A percentile compares a stretch with the other conserved stretches of the same genome.
Conservation (phyloP, 2,888 invertebrate genomes). For the Drosophila aldrichi region DNA sequence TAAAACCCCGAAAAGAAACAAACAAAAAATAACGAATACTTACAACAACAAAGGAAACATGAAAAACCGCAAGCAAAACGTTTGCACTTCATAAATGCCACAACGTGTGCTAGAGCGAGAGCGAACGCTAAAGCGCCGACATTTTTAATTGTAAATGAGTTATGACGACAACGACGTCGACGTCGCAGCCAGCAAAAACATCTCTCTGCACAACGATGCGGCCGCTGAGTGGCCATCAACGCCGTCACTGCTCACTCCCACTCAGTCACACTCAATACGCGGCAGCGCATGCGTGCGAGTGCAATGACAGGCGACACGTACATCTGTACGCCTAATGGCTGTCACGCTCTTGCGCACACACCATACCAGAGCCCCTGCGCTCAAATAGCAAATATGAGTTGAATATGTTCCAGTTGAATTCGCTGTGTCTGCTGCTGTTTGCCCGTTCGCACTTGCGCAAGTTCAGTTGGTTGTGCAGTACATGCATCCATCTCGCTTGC, state of each 20-base stretch:
- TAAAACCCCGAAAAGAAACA: constrained; percentile 51
- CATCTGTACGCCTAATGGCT: constrained; percentile 39
- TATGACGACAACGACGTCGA: constrained; percentile 66
- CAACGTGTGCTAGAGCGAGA: constrained; percentile 45
- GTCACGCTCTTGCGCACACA: constrained; percentile 57
- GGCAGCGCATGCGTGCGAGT: constrained; percentile 69
- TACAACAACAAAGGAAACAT: constrained; percentile 44
- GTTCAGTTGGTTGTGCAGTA: not conserved
- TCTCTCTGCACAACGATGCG: constrained; percentile 29
- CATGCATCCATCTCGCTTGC: constrained; percentile 40
- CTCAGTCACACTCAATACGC: constrained; percentile 32
- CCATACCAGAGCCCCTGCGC: constrained; percentile 51
- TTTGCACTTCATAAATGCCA: constrained; percentile 83
- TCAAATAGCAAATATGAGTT: constrained; percentile 62
- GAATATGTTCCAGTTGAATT: constrained; percentile 44
- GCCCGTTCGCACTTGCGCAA: constrained; percentile 41
- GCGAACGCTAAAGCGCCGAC: constrained; percentile 78
- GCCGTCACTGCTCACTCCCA: constrained; percentile 53
- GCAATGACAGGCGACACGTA: constrained; percentile 53
- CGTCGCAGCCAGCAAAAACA: constrained; percentile 28
- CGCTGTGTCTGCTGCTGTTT: constrained; percentile 38
- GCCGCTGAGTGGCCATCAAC: constrained; percentile 74
- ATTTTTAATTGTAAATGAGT: constrained; percentile 84
- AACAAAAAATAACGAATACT: constrained; percentile 17
- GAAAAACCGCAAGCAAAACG: constrained; percentile 84